phyloP scores from a whole-genome alignment of 1,140 invertebrate species.

The Sitodiplosis mosellana region DNA sequence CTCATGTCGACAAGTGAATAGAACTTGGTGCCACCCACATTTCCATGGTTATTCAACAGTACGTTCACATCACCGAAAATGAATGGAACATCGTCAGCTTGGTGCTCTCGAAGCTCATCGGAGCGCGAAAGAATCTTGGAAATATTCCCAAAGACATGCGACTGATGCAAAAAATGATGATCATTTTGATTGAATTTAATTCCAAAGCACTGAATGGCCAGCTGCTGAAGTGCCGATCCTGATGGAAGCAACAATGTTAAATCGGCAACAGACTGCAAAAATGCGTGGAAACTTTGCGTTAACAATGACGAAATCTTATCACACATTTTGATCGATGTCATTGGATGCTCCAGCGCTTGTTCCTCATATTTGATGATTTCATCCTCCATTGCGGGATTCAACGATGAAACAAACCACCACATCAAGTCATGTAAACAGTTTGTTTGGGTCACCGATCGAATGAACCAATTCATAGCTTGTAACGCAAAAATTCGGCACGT shows the following conservation, averaged over 20 bases:
- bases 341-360: conserved; percentile 58
- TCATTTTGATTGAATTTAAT: conserved; percentile 74
- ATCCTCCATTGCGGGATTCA: conserved; percentile 31
- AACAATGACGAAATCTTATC: conserved; percentile 62
- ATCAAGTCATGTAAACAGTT: conserved; percentile 80
- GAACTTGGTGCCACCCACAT: conserved; percentile 7
- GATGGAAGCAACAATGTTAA: conserved; percentile 77
- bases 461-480: conserved; percentile 84
- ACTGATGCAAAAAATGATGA: conserved; percentile 82
- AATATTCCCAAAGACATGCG: conserved; percentile 90
- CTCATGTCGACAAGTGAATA: conserved; percentile 14
- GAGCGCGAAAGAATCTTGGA: conserved; percentile 88
- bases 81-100: conserved; percentile 15
- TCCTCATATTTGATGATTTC: conserved; percentile 20
- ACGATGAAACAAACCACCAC: conserved; percentile 81
- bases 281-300: conserved; percentile 65
- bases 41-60: conserved; percentile 10
- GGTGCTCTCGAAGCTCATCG: conserved; percentile 47
- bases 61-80: conserved; percentile 6
- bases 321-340: conserved; percentile 60
- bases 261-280: conserved; percentile 82
- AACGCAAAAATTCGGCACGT: conserved; percentile 67
- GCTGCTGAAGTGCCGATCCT: conserved; percentile 73
- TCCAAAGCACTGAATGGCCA: conserved; percentile 86
- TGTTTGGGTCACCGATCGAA: conserved; percentile 78